Base-by-base conservation (phyloP, 2,113 vertebrate genomes). In the Baryphthengus martii region DNA sequence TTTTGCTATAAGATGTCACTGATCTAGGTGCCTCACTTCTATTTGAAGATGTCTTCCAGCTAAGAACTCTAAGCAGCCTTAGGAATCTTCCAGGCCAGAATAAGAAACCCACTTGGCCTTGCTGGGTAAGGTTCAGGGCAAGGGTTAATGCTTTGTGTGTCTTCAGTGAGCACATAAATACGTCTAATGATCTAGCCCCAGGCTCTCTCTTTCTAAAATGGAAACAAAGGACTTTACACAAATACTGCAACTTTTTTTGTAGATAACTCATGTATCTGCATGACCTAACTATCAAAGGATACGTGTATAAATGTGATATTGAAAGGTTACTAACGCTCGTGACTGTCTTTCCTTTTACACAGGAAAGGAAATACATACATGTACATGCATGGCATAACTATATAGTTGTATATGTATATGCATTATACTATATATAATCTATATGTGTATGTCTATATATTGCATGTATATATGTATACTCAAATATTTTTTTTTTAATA, bases 121-220 rank as follows among this genome's bases (percentile, higher is more conserved):
- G 9, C 17, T 75, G 6, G 7, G 10, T 40, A 47, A 90, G 19
- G 11, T 6, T 50, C 63, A 59, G 16, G 72, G 42, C 5, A 86
- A 47, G 9, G 19, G 7, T 37, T 85, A 52, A 81, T 53, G 12
- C 10, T 49, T 58, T 65, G 39, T 52, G 18, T 40, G 18, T 13
- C 58, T 47, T 74, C 53, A 58, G 29, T 0, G 0, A 82, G 8
- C 2, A 13, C 7, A 11, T 49, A 47, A 66, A 7, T 23, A 37
- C 6, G 6, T 50, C 13, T 52, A 72, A 65, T 11, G 11, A 39
- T 25, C 17, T 25, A 52, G 11, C 3, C 29, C 14, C 13, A 42
- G 13, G 5, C 67, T 72, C 15, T 52, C 20, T 79, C 10, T 67
- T 72, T 63, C 23, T 59, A 25, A 82, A 79, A 59, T 20, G 2